Evolutionary conservation across 2,797 vertebrate species (phyloP).

Genomic region (Pteronotus mesoamericanus): DNA sequence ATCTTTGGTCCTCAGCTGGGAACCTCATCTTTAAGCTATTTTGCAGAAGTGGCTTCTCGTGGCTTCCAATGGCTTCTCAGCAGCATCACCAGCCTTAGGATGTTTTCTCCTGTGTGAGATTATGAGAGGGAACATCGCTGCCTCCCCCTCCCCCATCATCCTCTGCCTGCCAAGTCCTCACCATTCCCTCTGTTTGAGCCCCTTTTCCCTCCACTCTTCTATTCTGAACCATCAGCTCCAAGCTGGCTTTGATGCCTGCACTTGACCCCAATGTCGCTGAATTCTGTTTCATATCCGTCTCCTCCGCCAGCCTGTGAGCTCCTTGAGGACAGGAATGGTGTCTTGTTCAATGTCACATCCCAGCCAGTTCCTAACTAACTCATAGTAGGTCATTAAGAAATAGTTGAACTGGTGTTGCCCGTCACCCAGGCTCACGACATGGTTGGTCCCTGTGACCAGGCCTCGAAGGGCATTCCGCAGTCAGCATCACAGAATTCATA

Average conservation of each 20-base stretch:
- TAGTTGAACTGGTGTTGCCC: neutral
- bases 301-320: fast-evolving
- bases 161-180: neutral
- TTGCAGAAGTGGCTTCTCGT: neutral
- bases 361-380: neutral
- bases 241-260: neutral
- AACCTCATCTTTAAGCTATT: neutral
- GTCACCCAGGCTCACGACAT: neutral
- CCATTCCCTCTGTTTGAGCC: neutral
- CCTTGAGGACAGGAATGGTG: neutral
- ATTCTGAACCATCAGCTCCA: neutral
- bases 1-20: neutral
- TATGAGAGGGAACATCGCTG: neutral
- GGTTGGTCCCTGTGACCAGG: neutral
- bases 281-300: neutral
- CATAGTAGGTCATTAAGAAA: neutral
- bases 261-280: too few relatives aligned
- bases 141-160: fast-evolving
- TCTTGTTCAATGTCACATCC: neutral
- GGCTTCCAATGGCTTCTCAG: neutral
- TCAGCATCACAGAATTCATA: neutral
- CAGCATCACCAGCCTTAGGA: neutral
- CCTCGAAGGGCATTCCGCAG: neutral
- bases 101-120: neutral
- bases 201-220: neutral